Conservation (phyloP, 2,797 vertebrate genomes). For the Manis javanica region DNA sequence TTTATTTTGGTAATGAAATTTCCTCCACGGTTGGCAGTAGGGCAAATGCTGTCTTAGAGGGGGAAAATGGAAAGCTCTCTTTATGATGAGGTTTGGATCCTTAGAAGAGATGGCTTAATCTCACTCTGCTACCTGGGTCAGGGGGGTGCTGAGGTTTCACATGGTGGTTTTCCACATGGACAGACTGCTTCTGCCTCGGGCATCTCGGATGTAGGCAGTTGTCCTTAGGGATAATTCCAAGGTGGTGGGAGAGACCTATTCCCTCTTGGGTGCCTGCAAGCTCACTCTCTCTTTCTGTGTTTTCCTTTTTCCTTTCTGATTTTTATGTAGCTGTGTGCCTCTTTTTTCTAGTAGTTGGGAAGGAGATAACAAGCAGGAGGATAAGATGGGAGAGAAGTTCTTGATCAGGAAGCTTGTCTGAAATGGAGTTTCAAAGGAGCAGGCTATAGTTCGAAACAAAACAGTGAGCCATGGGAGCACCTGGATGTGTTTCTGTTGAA, state of each 20-base stretch:
- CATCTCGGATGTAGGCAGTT: not conserved
- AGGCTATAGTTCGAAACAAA: not conserved
- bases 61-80: constrained; percentile 68
- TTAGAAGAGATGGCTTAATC: constrained; percentile 49
- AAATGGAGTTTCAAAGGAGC: constrained; percentile 42
- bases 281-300: not conserved
- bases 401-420: not conserved
- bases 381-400: not conserved
- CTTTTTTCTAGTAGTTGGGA: not conserved
- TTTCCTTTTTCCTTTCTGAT: not conserved
- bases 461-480: not conserved
- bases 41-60: constrained; percentile 75
- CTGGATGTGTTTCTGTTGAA: not conserved
- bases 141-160: not conserved
- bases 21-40: constrained; percentile 76
- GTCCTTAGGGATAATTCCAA: not conserved
- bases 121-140: not conserved
- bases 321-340: not conserved
- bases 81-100: constrained; percentile 72
- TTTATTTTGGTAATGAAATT: constrained; percentile 85
- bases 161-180: not conserved
- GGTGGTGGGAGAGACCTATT: not conserved
- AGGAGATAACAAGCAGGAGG: not conserved
- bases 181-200: not conserved
- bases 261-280: not conserved